A percentile compares a stretch with the other conserved stretches of the same genome.
Evolutionary conservation across 1,140 invertebrate species (phyloP).

Genomic region (Holcopasites calliopsidis): DNA sequence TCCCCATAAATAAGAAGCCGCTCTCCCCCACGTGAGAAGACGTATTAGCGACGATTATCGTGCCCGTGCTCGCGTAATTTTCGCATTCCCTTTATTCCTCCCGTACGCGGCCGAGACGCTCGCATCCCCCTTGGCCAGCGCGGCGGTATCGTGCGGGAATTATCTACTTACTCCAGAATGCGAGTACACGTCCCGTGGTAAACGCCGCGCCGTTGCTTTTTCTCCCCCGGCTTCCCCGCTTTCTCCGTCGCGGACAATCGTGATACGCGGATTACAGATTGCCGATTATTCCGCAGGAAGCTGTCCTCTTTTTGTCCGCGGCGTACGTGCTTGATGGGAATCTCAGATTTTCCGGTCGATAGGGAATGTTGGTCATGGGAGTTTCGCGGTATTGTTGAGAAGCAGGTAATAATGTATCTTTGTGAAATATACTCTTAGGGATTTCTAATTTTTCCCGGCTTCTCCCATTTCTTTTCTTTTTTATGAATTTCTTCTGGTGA

Average conservation of each 20-base stretch:
- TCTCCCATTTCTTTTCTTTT: no score
- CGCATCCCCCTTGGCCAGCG: slow-evolving; percentile 32
- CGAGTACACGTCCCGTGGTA: slow-evolving; percentile 35
- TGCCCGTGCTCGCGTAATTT: slow-evolving; percentile 60
- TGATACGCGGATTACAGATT: slow-evolving; percentile 36
- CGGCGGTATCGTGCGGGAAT: slow-evolving; percentile 52
- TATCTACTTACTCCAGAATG: slow-evolving; percentile 68
- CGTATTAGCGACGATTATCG: slow-evolving; percentile 60
- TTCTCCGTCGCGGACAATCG: slow-evolving; percentile 8
- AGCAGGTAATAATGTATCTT: no score
- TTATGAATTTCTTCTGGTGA: no score
- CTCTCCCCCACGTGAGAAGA: slow-evolving; percentile 34
- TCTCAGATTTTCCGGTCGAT: no score
- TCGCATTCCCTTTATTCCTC: no score
- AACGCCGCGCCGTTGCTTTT: slow-evolving; percentile 40
- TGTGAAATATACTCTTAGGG: no score
- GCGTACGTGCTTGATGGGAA: not conserved
- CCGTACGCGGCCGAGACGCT: slow-evolving; percentile 55
- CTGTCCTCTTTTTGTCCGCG: not conserved
- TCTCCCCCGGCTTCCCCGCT: slow-evolving; percentile 45
- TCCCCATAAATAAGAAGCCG: slow-evolving; percentile 35
- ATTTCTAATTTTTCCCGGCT: no score
- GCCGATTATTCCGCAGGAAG: not conserved
- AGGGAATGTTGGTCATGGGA: no score
- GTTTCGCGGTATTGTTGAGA: no score